These are phyloP conservation scores for Arbacia lixula DNA, from an alignment of 53 echinoderm and acorn worm genomes.

Conservation along the genomic window DNA sequence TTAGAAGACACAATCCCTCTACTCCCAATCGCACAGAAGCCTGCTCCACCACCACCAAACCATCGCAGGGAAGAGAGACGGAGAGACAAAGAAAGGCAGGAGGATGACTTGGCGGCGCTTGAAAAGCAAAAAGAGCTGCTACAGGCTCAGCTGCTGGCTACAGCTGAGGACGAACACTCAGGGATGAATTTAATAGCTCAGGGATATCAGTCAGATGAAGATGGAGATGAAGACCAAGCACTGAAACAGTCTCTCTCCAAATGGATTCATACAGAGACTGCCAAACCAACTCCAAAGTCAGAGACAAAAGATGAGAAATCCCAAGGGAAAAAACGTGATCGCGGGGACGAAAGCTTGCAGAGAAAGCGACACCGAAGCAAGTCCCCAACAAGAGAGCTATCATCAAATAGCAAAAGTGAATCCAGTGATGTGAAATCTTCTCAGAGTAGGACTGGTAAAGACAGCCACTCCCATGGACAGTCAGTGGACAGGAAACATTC, in stretches of 20 bases:
- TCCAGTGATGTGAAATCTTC: conserved; percentile 18
- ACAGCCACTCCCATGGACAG: conserved; percentile 7
- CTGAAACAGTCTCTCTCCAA: conserved; percentile 19
- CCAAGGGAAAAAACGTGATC: conserved; percentile 40
- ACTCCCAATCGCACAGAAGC: not conserved
- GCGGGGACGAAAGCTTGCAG: conserved; percentile 25
- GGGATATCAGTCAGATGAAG: conserved; percentile 72
- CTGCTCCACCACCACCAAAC: not conserved
- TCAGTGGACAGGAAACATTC: conserved; percentile 45
- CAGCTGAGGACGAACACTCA: conserved; percentile 75
- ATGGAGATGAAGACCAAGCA: conserved; percentile 44
- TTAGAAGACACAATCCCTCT: conserved; percentile 43
- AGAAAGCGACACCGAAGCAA: conserved; percentile 40
- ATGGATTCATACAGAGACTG: conserved; percentile 7
- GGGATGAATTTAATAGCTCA: conserved; percentile 74
- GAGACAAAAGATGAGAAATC: conserved; percentile 52
- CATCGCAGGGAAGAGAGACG: not conserved
- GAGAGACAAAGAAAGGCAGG: conserved; percentile 18
- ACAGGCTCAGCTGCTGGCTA: conserved; percentile 81
- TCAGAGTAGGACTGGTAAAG: conserved; percentile 35
- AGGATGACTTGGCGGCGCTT: conserved; percentile 71
- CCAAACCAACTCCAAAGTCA: conserved; percentile 40
- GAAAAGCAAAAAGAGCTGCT: conserved; percentile 93
- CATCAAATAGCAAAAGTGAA: conserved; percentile 48
- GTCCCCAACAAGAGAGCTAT: conserved; percentile 50